Conservation (phyloP, 2,113 vertebrate species). For the Salvelinus alpinus region DNA sequence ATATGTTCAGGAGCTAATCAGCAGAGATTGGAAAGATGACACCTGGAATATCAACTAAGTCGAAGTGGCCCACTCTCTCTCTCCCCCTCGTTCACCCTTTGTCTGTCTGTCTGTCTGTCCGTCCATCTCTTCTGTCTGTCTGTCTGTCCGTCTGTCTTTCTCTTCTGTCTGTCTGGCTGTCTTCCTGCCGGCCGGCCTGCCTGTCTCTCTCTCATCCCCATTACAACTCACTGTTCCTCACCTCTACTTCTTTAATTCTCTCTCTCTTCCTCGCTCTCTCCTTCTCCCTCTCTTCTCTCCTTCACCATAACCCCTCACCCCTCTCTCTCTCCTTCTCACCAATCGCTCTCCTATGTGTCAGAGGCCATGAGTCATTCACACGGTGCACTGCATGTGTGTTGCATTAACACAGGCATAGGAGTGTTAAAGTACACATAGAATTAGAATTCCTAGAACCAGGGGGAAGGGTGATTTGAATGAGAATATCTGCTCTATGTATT, state of each 20-base stretch:
- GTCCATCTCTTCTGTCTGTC: not conserved
- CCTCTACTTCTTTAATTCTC: too few relatives aligned
- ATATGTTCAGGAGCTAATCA: conserved; percentile 76
- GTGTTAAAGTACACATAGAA: too few relatives aligned
- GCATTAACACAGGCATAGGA: too few relatives aligned
- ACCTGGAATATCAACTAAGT: conserved; percentile 73
- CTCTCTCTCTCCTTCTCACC: not conserved
- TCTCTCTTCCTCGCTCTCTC: too few relatives aligned
- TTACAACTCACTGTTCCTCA: not conserved
- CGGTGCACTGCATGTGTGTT: too few relatives aligned
- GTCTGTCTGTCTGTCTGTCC: not conserved
- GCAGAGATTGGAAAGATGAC: conserved; percentile 70
- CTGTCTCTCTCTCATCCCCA: not conserved
- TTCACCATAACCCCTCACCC: too few relatives aligned
- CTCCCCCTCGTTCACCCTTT: conserved; percentile 30
- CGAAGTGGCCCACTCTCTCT: conserved; percentile 15
- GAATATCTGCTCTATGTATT: too few relatives aligned
- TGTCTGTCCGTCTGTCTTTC: not conserved
- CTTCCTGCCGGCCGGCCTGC: conserved; percentile 47
- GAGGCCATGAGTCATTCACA: too few relatives aligned
- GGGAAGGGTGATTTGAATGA: too few relatives aligned
- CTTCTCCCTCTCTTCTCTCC: too few relatives aligned
- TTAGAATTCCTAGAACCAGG: too few relatives aligned
- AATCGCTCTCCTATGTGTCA: not conserved
- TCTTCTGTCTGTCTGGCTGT: not conserved